These are phyloP conservation scores for Phanerotoma sp. DNA, from an alignment of 2,888 invertebrate genomes.

Conservation along the genomic window DNA sequence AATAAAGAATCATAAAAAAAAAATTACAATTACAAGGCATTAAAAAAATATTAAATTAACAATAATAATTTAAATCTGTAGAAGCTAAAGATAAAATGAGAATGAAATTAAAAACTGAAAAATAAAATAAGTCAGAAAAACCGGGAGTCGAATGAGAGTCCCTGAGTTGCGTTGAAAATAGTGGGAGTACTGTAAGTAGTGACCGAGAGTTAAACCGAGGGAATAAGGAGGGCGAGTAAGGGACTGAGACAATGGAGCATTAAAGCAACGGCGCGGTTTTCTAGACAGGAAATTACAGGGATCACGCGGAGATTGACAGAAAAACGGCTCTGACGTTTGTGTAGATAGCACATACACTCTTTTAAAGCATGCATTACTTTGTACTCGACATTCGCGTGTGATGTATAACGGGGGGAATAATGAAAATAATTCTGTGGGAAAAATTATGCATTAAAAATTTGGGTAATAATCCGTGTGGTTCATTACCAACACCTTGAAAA, in stretches of 20 bases:
- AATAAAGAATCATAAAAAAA: no score
- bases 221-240: constrained; percentile 16
- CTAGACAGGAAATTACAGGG: constrained; percentile 58
- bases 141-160: constrained; percentile 42
- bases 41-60: no score
- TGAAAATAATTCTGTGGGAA: no score
- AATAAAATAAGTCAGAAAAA: no score
- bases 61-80: no score
- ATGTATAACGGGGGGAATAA: neutral
- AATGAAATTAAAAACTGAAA: no score
- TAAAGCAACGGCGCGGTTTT: constrained; percentile 55
- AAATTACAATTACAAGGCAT: no score
- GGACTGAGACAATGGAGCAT: constrained; percentile 56
- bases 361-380: constrained; percentile 18
- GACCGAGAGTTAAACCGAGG: constrained; percentile 17
- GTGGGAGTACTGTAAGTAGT: constrained; percentile 45
- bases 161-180: constrained; percentile 48
- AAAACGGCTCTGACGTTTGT: constrained; percentile 45
- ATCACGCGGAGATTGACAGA: constrained; percentile 57
- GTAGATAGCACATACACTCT: constrained; percentile 21
- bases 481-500: no score
- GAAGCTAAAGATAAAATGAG: no score
- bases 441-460: constrained; percentile 24
- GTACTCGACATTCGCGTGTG: constrained; percentile 7
- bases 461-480: no score